Base-by-base conservation (phyloP, 2,888 invertebrate species). In the Polyommatus iphigenia region DNA sequence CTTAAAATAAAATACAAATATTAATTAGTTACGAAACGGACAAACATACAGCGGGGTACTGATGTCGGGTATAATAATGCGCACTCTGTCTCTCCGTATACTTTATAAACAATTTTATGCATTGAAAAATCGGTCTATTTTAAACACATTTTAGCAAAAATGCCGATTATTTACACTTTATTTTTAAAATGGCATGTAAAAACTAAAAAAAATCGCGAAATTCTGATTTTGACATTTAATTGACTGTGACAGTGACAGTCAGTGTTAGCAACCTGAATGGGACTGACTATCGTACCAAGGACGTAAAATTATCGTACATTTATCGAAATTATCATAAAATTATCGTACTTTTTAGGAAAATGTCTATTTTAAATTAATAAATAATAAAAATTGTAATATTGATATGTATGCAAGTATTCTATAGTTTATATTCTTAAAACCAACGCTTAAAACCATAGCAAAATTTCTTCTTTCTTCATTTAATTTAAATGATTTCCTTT, bases 1-100 rank as follows among this genome's bases (percentile, higher is more conserved):
- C 73, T 73, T 73, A 46, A 73, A 46, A 73, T 20, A 46, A 20
- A 72, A 72, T 20, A 72, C 41, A 36, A 72, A 46, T 46, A 46
- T 46, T 24, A 46, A 46, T 72, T 73, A 73, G 20, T 10, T 32
- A 71, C 13, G 20, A 18, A 36, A 36, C n/a, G n/a, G 41, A 73
- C 7, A 5, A 46, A 41, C 67, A 15, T 67, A 32, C 29, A 15
- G 67, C 15, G 29, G 3, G 67, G 24, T 8, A 32, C 32, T 32
- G 32, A 32, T 32, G 32, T 32, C 32, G 32, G 32, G 20, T 36
- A 8, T 7, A 62, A 20, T 62, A 29, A 67, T 67, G 24, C 62
- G 24, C 24, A 67, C 62, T 62, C 13, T 24, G 24, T 20, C 13
- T 24, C 24, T 62, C 24, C 24, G 24, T 62, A 24, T 62, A 15